These are phyloP conservation scores for Odocoileus hemionus DNA, from an alignment of 2,113 vertebrate species.

Conservation along the genomic window DNA sequence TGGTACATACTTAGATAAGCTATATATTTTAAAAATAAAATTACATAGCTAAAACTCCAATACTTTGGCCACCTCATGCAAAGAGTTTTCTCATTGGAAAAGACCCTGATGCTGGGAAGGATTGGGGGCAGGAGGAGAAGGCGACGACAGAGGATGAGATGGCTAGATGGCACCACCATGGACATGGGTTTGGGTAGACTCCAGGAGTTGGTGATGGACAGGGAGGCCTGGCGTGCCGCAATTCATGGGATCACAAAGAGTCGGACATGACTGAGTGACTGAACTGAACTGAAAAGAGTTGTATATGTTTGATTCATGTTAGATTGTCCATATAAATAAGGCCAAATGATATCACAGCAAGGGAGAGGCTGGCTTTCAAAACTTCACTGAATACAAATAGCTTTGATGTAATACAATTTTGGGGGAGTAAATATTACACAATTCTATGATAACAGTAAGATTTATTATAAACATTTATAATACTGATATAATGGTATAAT, in stretches of 20 bases:
- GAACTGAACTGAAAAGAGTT: no score
- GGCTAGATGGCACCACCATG: no score
- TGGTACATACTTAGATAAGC: neutral
- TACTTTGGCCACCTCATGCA: no score
- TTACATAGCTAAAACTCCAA: neutral
- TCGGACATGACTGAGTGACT: no score
- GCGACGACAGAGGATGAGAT: no score
- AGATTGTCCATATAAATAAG: neutral
- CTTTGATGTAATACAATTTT: neutral
- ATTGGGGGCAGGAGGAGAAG: no score
- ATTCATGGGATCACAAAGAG: no score
- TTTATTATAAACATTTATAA: neutral
- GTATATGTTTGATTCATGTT: neutral
- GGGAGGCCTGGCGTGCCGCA: no score
- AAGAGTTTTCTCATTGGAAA: no score
- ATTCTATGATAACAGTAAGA: neutral
- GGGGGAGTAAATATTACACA: neutral
- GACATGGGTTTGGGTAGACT: no score
- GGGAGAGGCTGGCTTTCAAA: neutral
- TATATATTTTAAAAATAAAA: neutral
- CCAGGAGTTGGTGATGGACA: no score
- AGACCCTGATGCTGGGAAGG: no score
- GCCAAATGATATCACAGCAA: neutral
- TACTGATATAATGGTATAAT: neutral
- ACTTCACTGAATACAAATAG: neutral